Evolutionary conservation across 1,140 invertebrate species (phyloP).

Genomic region (Drosophila mayri): DNA sequence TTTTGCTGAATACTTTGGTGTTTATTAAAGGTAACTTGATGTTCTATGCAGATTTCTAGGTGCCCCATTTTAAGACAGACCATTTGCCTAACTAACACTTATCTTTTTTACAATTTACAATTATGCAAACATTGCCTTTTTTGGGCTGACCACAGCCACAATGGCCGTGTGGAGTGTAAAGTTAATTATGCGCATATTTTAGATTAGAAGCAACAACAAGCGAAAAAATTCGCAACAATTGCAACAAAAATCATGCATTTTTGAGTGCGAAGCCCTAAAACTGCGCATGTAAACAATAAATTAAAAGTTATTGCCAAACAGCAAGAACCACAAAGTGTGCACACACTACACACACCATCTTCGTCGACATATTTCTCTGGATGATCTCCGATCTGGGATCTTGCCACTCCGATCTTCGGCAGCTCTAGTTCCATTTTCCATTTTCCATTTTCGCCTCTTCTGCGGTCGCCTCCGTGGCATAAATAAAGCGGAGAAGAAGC

Average conservation of each 20-base stretch:
- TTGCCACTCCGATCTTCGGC: conserved; percentile 1
- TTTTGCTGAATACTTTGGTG: background rate
- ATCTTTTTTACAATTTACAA: background rate
- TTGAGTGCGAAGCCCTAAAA: conserved; percentile 72
- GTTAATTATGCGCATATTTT: conserved; percentile 75
- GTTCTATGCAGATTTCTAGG: background rate
- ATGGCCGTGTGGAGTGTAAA: conserved; percentile 8
- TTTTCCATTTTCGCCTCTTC: conserved; percentile 61
- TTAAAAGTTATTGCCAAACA: conserved; percentile 55
- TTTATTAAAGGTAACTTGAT: background rate
- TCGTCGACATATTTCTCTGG: conserved; percentile 1
- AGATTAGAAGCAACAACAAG: conserved; percentile 48
- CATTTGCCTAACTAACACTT: background rate
- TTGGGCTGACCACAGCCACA: conserved; percentile 46
- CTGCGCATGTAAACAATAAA: conserved; percentile 70
- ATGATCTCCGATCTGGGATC: conserved; percentile 19
- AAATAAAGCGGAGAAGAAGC: conserved; percentile 62
- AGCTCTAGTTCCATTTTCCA: conserved; percentile 63
- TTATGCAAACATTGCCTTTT: conserved; percentile 32
- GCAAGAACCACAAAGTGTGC: conserved; percentile 67
- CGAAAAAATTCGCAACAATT: conserved; percentile 28
- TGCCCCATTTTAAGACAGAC: background rate
- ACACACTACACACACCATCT: conserved; percentile 35
- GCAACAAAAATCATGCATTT: conserved; percentile 58
- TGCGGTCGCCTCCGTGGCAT: conserved; percentile 69